Evolutionary conservation across 2,888 invertebrate species (phyloP), one percentile per base, ranked within the genome.

Genomic region (Phytoseiulus persimilis): DNA sequence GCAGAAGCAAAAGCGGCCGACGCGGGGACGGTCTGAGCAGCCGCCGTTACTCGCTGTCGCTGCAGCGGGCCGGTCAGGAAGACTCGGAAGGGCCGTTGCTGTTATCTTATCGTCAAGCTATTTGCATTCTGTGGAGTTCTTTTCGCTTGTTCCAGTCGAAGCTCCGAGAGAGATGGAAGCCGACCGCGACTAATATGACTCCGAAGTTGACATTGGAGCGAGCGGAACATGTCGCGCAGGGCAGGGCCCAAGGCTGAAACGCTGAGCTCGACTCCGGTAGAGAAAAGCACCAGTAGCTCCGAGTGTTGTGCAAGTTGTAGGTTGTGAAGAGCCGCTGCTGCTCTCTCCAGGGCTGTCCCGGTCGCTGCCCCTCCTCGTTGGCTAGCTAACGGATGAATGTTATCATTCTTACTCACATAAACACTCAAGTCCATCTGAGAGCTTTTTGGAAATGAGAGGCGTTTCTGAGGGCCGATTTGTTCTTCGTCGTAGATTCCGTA

Each of bases 51-150:
- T 65, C 9, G 9, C 39, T 39, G 65, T 65, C 65, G 65, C 65
- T 65, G 65, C 28, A 28, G 18, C 65, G 65, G 28, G 65, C 65
- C 1, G 65, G 5, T 23, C 65, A 65, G 65, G 65, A 28, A 65
- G 28, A 65, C 65, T 65, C 28, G 65, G 65, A n/a, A 87, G 23
- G 87, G 32, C 28, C 33, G 39, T 32, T 45, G n/a, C 39, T 45
- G 87, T 87, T 87, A 87, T 87, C 87, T 87, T 87, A 87, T 87
- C 87, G 87, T 87, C 33, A 28, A 87, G 87, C 87, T 87, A 87
- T 87, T 87, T 87, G 87, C 87, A 87, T 87, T 87, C 31, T 87
- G 87, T 87, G 33, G 87, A 87, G 65, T 65, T 65, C 65, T 65
- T 23, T 65, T 28, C 18, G 65, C 65, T 65, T 65, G 65, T 65